Evolutionary conservation across 1,140 invertebrate species (phyloP).

Genomic region (Macrocentrus cingulum): DNA sequence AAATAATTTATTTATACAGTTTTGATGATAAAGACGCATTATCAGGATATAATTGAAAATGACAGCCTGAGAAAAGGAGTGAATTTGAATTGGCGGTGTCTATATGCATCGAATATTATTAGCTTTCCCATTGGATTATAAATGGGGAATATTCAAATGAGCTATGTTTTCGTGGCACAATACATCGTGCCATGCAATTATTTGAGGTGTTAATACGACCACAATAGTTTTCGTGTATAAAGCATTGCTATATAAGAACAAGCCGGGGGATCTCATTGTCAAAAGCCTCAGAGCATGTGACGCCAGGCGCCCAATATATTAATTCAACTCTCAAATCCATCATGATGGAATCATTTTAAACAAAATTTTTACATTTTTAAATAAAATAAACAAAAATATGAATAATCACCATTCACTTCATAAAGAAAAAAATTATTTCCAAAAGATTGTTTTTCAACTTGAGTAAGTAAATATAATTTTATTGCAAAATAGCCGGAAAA

Average conservation of each 20-base stretch:
- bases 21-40: neutral
- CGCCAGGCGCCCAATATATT: constrained; percentile 12
- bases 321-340: neutral
- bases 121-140: constrained; percentile 40
- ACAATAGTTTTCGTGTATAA: constrained; percentile 45
- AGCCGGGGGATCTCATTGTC: constrained; percentile 40
- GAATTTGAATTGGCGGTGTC: constrained; percentile 32
- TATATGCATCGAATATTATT: constrained; percentile 47
- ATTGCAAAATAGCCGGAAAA: too few species aligned
- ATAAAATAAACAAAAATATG: too few species aligned
- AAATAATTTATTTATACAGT: too few species aligned
- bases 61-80: constrained; percentile 51
- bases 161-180: constrained; percentile 45
- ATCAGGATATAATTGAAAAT: constrained; percentile 21
- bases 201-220: constrained; percentile 56
- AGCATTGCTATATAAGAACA: constrained; percentile 46
- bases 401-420: too few species aligned
- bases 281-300: constrained; percentile 12
- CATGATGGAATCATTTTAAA: too few species aligned
- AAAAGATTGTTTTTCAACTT: too few species aligned
- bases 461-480: too few species aligned
- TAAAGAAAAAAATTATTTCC: too few species aligned
- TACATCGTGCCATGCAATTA: constrained; percentile 46
- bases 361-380: too few species aligned
- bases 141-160: constrained; percentile 57